Conservation (phyloP, 1,140 invertebrate genomes). For the Metaphire vulgaris region DNA sequence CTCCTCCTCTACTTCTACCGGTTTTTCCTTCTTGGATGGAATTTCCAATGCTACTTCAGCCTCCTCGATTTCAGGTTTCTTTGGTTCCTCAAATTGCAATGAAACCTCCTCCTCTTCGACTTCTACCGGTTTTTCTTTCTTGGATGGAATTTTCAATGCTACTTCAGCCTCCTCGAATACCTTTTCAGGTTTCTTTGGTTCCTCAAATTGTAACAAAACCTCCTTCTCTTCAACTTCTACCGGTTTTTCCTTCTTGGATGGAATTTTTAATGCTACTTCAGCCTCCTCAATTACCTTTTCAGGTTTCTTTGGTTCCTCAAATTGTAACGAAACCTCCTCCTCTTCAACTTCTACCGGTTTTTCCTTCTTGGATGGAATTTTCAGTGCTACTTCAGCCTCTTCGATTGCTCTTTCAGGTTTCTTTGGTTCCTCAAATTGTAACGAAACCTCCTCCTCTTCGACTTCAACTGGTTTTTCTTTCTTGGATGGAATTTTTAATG, state of each 20-base stretch:
- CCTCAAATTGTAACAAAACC: neutral
- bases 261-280: no score
- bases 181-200: neutral
- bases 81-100: neutral
- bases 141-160: no score
- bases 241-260: no score
- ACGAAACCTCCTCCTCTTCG: no score
- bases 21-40: neutral
- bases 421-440: no score
- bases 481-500: neutral
- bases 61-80: slow-evolving; percentile 10
- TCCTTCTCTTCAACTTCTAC: slow-evolving; percentile 3
- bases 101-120: neutral
- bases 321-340: no score
- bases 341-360: no score
- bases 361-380: no score
- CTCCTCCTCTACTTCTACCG: neutral
- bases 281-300: no score
- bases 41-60: neutral
- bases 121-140: neutral
- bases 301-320: no score
- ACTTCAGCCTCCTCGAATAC: neutral
- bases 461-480: slow-evolving; percentile 1
- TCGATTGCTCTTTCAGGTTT: no score
- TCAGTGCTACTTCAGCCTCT: no score